phyloP scores from a whole-genome alignment of 2,113 vertebrate species.

The Myotis brandtii region DNA sequence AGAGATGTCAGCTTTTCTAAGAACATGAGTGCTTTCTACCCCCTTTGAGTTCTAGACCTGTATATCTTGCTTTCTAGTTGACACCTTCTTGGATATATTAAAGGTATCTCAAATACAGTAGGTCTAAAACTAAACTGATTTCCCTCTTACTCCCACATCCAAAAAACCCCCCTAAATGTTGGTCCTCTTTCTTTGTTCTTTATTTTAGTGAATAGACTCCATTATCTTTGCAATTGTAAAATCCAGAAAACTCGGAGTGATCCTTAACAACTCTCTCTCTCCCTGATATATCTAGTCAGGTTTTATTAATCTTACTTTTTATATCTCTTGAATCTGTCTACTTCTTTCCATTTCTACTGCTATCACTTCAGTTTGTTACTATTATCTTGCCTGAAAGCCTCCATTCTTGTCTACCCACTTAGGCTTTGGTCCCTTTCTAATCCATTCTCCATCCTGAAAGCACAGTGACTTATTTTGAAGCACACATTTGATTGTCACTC shows the following conservation, averaged over 20 bases:
- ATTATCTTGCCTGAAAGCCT: background rate
- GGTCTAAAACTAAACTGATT: background rate
- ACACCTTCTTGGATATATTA: background rate
- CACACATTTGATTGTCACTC: background rate
- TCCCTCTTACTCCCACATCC: background rate
- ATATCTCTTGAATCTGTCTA: background rate
- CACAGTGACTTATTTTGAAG: conserved; percentile 46
- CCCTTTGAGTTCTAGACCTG: background rate
- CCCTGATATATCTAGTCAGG: background rate
- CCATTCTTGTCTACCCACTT: background rate
- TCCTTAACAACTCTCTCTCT: background rate
- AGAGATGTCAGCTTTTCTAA: conserved; percentile 48
- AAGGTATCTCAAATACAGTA: background rate
- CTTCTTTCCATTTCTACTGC: background rate
- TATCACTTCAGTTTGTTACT: background rate
- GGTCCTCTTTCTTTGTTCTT: background rate
- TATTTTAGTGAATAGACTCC: conserved; percentile 25
- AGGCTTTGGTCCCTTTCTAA: background rate
- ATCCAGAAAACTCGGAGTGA: background rate
- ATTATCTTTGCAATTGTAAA: conserved; percentile 23
- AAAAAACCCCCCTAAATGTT: background rate
- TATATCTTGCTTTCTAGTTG: background rate
- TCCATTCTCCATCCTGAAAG: background rate
- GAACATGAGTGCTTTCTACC: background rate
- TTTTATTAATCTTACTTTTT: conserved; percentile 35